Conservation (phyloP, 2,113 vertebrate genomes). For the Rhinogobius similis region DNA sequence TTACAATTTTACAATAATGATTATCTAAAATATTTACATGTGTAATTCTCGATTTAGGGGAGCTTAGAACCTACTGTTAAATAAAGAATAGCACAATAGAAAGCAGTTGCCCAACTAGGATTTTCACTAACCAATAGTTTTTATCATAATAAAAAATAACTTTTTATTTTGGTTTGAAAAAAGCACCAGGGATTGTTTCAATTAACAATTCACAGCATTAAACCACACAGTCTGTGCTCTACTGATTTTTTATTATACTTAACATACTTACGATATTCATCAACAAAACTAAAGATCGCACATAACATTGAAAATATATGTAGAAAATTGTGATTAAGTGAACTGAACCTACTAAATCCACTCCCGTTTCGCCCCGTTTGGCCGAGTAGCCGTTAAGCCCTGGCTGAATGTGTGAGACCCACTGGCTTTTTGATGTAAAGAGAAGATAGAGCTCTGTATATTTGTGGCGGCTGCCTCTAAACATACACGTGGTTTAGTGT, state of each 20-base stretch:
- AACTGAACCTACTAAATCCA: neutral
- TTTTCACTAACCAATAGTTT: neutral
- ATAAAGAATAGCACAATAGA: neutral
- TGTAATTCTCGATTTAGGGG: neutral
- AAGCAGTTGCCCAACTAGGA: neutral
- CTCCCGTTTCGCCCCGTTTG: neutral
- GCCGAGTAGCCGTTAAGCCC: neutral
- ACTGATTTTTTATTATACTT: neutral
- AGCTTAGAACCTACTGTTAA: neutral
- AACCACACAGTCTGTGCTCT: neutral
- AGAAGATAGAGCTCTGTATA: constrained; percentile 39
- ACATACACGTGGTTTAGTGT: constrained; percentile 65
- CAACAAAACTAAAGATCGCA: neutral
- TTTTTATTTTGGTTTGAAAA: neutral
- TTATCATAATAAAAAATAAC: neutral
- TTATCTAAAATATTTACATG: neutral
- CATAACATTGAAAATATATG: neutral
- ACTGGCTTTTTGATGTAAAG: neutral
- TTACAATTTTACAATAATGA: neutral
- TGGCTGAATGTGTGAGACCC: neutral
- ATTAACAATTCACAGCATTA: neutral
- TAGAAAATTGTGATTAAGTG: neutral
- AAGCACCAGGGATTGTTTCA: neutral
- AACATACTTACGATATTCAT: neutral
- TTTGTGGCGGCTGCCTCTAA: constrained; percentile 59